Base-by-base conservation (phyloP, 2,888 invertebrate genomes). In the Dendrolimus pini region DNA sequence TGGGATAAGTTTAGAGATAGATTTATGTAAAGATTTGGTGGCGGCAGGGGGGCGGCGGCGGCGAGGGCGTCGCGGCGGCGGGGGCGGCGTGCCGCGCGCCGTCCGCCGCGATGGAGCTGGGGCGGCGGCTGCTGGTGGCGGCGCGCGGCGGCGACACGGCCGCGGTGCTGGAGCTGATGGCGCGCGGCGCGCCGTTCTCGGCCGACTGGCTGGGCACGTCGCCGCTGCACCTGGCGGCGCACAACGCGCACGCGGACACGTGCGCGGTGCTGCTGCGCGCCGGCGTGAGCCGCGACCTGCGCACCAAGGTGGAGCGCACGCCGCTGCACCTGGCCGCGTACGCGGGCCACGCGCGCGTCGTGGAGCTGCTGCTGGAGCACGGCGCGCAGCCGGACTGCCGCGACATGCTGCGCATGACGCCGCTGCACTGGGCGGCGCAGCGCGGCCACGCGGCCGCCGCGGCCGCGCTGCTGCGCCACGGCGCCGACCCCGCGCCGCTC, bases 181-280 rank as follows among this genome's bases (percentile, higher is more conserved):
- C 94, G 41, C 94, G 94, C 82, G 98, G 98, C 55, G 97, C 98
- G 55, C 97, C 98, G 41, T 97, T 98, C 75, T 96, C 96, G 9
- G 95, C 97, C 2, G 98, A 98, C 83, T 98, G 98, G 97, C 89
- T 97, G 65, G 98, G 98, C 62, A 97, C 96, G 64, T 96, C 96
- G 62, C 96, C 98, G 7, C 89, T 98, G 63, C 98, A 98, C 87
- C 93, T 96, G 78, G 97, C 97, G 47, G 87, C 87, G 10, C 95
- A 95, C 54, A 94, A 95, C 89, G 94, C 94, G 77, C 97, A 98
- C 80, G 82, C 92, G 58, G 94, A 94, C 66, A 95, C 96, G 56
- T 96, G 96, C 68, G 95, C 95, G 71, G 94, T 96, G 68, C 91
- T 98, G 62, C 89, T 98, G 60, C 92, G 95, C 63, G 96, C 97